Conservation (phyloP, 2,888 invertebrate genomes). For the Andrena fulva region DNA sequence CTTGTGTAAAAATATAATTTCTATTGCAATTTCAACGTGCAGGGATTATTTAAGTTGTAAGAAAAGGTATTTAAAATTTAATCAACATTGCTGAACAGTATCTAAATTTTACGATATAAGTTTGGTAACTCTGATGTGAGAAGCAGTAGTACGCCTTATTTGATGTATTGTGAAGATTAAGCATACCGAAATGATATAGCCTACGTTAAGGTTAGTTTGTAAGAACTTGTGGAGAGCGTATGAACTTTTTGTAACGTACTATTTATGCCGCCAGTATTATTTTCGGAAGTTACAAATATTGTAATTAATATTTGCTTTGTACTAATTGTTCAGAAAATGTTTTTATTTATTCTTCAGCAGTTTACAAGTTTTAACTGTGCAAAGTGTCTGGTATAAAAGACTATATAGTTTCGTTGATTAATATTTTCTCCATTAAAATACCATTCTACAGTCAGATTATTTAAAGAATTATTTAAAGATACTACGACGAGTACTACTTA, state of each 20-base stretch:
- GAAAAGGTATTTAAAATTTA: too few relatives aligned
- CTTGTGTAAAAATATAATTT: too few relatives aligned
- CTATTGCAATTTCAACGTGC: too few relatives aligned
- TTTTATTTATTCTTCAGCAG: not conserved
- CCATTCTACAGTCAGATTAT: too few relatives aligned
- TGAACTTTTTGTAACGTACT: not conserved
- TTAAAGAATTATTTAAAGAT: not conserved
- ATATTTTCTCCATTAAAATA: not conserved
- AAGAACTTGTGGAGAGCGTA: not conserved
- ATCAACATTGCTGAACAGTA: too few relatives aligned
- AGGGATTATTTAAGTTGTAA: too few relatives aligned
- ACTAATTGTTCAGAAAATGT: not conserved
- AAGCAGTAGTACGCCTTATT: too few relatives aligned
- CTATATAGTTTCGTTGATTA: not conserved
- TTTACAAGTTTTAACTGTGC: not conserved
- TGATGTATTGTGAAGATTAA: too few relatives aligned
- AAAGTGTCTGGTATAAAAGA: not conserved
- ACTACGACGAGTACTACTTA: not conserved
- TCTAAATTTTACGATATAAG: too few relatives aligned
- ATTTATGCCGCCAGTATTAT: not conserved
- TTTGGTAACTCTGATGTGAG: too few relatives aligned
- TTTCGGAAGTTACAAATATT: not conserved
- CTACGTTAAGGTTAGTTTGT: not conserved
- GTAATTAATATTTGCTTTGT: not conserved
- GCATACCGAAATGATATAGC: too few relatives aligned